Evolutionary conservation across 2,113 vertebrate species (phyloP), one percentile per base, ranked within the genome.

Genomic region (Prionailurus viverrinus): DNA sequence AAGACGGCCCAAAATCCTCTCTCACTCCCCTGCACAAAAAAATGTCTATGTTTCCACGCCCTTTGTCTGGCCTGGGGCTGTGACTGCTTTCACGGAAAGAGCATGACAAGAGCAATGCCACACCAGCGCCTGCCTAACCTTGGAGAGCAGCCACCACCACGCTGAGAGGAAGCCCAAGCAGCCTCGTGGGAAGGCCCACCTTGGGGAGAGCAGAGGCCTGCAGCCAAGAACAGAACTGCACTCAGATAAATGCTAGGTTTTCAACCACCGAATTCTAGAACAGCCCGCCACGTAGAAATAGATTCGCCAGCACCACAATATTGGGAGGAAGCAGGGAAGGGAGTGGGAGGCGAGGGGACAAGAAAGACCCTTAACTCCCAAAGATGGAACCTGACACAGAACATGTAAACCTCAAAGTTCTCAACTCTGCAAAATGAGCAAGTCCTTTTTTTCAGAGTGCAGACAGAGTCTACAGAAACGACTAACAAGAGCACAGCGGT

Each of bases 161-260:
- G 55, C 89, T 41, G 19, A 6, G n/a, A 83, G 88, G 83, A 79
- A 41, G 58, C 83, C 76, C 93, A 87, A 39, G 68, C 25, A 45
- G 45, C 41, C 13, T 81, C 31, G 0, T 1, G 1, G n/a, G 9
- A 33, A 11, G 12, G 36, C 41, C 68, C 27, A 2, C 0, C 33
- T 2, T 16, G 3, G 87, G 12, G 3, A 45, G 15, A 23, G 14
- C 0, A 3, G 21, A 23, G 11, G 51, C 0, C 80, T 21, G 4
- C 18, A 4, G 25, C 45, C 23, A n/a, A 13, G 45, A 66, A 29
- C 48, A 51, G 39, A 58, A n/a, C 51, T 31, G 55, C 4, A 23
- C 55, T 10, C 39, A 82, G 12, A 51, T 7, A 66, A 31, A n/a
- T 1, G 39, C 13, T 16, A 3, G 1, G 25, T 36, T 69, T 45